These are phyloP conservation scores for Pantherophis alleghaniensis DNA, from an alignment of 2,797 vertebrate species.

Conservation along the genomic window DNA sequence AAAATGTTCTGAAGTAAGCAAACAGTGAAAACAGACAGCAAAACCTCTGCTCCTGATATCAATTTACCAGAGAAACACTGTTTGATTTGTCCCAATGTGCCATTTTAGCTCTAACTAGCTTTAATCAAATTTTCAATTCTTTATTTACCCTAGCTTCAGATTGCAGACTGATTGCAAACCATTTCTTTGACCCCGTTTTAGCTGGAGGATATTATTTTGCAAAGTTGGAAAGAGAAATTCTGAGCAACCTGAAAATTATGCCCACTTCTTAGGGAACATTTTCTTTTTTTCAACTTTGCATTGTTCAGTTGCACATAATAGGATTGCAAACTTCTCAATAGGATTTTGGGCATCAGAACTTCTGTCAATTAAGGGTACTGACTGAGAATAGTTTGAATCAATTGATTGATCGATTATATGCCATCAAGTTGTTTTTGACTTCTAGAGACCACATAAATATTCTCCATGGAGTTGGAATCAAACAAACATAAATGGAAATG, in stretches of 20 bases:
- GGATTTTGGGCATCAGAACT: background rate
- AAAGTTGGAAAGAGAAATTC: background rate
- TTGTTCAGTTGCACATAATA: background rate
- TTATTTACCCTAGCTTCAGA: background rate
- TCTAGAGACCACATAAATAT: background rate
- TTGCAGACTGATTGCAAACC: background rate
- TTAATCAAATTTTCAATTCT: background rate
- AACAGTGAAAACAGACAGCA: background rate
- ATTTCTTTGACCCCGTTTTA: background rate
- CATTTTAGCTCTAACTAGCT: background rate
- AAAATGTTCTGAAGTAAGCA: background rate
- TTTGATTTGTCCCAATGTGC: background rate
- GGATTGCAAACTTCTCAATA: background rate
- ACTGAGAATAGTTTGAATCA: background rate
- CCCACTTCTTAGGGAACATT: background rate
- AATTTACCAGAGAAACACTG: background rate
- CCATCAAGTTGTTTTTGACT: background rate
- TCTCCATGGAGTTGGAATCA: background rate
- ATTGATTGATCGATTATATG: background rate
- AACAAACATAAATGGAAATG: background rate
- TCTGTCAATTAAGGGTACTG: background rate
- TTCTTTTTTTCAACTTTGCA: background rate
- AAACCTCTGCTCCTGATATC: background rate
- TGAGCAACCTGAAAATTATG: background rate
- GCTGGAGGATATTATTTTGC: background rate